A percentile compares a stretch with the other conserved stretches of the same genome.
Evolutionary conservation across 92 coral and sea anemone species (phyloP).

Genomic region (Meandrina meandrites): DNA sequence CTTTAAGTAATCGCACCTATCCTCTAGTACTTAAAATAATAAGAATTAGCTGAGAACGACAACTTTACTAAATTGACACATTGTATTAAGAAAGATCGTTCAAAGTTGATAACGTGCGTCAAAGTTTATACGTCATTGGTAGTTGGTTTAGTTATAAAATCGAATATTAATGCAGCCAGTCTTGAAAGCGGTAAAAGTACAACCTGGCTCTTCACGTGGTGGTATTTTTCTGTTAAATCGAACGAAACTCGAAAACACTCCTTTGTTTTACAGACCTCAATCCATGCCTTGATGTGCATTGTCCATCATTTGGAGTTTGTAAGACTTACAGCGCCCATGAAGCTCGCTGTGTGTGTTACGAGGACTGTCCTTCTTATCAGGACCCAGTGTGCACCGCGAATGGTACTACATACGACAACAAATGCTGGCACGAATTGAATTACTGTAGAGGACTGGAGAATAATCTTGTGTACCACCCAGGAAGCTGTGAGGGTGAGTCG

Average conservation of each 20-base stretch:
- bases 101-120: not conserved
- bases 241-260: too few species aligned
- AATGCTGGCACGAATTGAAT: not conserved
- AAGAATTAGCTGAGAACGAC: too few species aligned
- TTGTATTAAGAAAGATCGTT: too few species aligned
- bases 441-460: constrained; percentile 7
- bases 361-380: constrained; percentile 4
- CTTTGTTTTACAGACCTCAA: not conserved
- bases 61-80: too few species aligned
- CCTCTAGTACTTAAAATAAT: not conserved
- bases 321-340: not conserved
- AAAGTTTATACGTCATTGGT: not conserved
- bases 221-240: too few species aligned
- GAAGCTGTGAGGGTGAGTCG: constrained; percentile 6
- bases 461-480: constrained; percentile 4
- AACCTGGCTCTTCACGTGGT: not conserved
- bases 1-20: too few species aligned
- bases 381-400: constrained; percentile 13
- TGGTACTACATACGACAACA: constrained; percentile 9
- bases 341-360: not conserved
- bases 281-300: not conserved
- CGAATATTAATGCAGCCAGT: not conserved
- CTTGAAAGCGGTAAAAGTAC: not conserved
- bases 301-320: not conserved
- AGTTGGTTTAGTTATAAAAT: not conserved